Evolutionary conservation across 2,797 vertebrate genomes (phyloP).

Genomic region (Cynodonichthys magdalenae): DNA sequence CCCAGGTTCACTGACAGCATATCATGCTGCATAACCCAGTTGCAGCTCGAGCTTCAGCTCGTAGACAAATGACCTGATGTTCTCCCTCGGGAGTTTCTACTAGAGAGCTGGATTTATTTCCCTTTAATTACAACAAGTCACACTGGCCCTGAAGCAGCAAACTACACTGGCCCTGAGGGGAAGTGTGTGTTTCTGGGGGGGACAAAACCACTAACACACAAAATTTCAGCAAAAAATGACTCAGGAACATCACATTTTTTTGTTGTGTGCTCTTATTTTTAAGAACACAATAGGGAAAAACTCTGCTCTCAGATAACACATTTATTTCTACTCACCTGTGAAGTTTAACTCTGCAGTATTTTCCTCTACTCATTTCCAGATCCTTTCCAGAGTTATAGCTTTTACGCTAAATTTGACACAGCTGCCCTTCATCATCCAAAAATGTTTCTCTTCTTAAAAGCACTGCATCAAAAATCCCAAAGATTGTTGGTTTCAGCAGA

Average conservation of each 20-base stretch:
- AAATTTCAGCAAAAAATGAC: not conserved
- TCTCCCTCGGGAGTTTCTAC: slow-evolving; percentile 4
- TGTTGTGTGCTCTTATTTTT: not conserved
- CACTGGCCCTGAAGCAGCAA: slow-evolving; percentile 1
- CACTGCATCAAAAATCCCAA: too few relatives aligned
- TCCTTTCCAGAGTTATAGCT: too few relatives aligned
- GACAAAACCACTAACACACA: not conserved
- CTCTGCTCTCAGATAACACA: too few relatives aligned
- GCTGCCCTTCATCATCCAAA: too few relatives aligned
- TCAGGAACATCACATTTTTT: not conserved
- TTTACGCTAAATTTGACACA: too few relatives aligned
- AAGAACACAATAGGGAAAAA: too few relatives aligned
- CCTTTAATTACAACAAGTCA: slow-evolving; percentile 7
- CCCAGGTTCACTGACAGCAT: not conserved
- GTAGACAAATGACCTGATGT: slow-evolving; percentile 15
- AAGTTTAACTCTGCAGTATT: too few relatives aligned
- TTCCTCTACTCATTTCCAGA: too few relatives aligned
- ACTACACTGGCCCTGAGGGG: not conserved
- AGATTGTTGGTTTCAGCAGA: not conserved
- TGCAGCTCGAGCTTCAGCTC: not conserved
- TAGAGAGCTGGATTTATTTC: not conserved
- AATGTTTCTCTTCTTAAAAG: too few relatives aligned
- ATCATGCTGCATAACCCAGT: slow-evolving; percentile 2
- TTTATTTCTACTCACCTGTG: too few relatives aligned
- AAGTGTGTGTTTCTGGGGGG: too few relatives aligned